A percentile compares a stretch with the other conserved stretches of the same genome.
phyloP scores from a whole-genome alignment of 2,797 vertebrate species.

The Microctenopoma steveboyesi region DNA sequence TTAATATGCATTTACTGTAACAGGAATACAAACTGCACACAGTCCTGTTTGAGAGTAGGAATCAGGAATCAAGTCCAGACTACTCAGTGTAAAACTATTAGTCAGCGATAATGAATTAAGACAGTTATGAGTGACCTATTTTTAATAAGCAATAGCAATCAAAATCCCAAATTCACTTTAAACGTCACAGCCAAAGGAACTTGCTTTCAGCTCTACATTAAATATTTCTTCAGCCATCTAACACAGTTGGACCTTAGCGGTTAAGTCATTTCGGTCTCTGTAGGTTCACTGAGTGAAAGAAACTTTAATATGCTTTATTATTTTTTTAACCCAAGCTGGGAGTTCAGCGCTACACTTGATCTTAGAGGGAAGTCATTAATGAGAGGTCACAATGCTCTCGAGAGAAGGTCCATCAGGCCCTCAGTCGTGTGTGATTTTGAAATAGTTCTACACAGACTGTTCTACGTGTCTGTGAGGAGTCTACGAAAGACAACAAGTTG shows the following conservation, averaged over 20 bases:
- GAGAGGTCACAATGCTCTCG: conserved; percentile 52
- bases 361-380: conserved; percentile 52
- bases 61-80: too few relatives aligned
- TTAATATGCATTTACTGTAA: too few relatives aligned
- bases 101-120: too few relatives aligned
- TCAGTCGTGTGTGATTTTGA: conserved; percentile 7
- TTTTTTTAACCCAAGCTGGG: conserved; percentile 41
- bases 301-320: conserved; percentile 53
- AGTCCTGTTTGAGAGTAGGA: too few relatives aligned
- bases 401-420: conserved; percentile 37
- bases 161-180: conserved; percentile 12
- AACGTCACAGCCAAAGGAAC: conserved; percentile 21
- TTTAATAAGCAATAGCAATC: too few relatives aligned
- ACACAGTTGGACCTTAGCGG: conserved; percentile 23
- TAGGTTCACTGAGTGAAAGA: conserved; percentile 53
- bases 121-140: too few relatives aligned
- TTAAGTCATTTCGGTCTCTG: conserved; percentile 57
- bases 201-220: conserved; percentile 50
- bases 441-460: conserved; percentile 20
- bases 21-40: too few relatives aligned
- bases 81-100: not conserved
- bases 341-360: conserved; percentile 32
- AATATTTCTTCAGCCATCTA: conserved; percentile 45
- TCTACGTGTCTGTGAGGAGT: conserved; percentile 14
- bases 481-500: conserved; percentile 8